Evolutionary conservation across 2,888 invertebrate species (phyloP).

Genomic region (Macroteleia sp.): DNA sequence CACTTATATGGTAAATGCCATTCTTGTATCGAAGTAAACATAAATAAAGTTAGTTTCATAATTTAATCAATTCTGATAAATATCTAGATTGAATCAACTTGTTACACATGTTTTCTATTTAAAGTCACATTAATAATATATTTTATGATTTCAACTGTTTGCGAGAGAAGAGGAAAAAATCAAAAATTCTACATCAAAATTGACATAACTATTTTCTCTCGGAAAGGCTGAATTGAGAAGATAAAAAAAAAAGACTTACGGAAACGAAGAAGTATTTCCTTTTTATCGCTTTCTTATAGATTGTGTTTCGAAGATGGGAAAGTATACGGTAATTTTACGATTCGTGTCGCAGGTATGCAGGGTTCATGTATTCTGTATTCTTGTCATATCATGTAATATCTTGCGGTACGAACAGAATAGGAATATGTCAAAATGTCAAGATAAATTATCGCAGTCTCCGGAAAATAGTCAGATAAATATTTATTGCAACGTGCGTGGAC

Average conservation of each 20-base stretch:
- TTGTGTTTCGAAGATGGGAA: constrained; percentile 35
- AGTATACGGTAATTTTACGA: constrained; percentile 44
- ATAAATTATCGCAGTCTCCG: constrained; percentile 18
- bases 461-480: constrained; percentile 32
- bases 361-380: constrained; percentile 31
- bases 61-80: no score
- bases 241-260: not conserved
- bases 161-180: no score
- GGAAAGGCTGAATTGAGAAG: not conserved
- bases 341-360: constrained; percentile 11
- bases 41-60: no score
- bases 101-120: no score
- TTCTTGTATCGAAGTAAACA: no score
- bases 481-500: constrained; percentile 6
- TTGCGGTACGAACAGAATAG: constrained; percentile 29
- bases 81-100: no score
- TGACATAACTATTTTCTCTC: not conserved
- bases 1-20: no score
- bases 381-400: constrained; percentile 14
- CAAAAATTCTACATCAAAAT: not conserved
- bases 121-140: no score
- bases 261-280: constrained; percentile 17
- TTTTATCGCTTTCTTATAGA: constrained; percentile 43
- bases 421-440: constrained; percentile 44
- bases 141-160: no score